Evolutionary conservation across 2,888 invertebrate species (phyloP).

Genomic region (Drosophila niveifrons): DNA sequence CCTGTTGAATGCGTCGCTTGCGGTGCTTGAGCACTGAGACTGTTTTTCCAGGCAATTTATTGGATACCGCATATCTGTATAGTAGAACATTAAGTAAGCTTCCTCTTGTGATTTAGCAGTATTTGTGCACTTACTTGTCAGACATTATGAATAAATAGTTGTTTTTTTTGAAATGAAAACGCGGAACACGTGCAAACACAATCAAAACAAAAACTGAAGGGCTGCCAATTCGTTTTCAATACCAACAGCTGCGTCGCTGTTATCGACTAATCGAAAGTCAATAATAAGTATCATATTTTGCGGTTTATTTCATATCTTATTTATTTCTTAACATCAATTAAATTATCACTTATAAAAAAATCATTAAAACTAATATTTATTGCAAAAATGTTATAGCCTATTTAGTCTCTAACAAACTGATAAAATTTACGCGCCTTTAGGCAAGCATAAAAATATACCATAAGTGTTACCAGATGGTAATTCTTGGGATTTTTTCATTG

Average conservation of each 20-base stretch:
- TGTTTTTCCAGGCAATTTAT: conserved; percentile 85
- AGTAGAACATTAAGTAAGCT: background rate
- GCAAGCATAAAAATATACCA: too few relatives aligned
- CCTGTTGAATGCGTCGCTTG: conserved; percentile 83
- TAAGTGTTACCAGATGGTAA: too few relatives aligned
- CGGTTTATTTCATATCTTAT: background rate
- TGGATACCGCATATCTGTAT: conserved; percentile 84
- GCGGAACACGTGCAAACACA: conserved; percentile 66
- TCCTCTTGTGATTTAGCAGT: background rate
- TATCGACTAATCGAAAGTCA: conserved; percentile 12
- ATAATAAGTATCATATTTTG: background rate
- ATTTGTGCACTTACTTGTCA: conserved; percentile 76
- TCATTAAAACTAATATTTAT: too few relatives aligned
- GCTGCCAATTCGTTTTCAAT: conserved; percentile 29
- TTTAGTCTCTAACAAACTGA: too few relatives aligned
- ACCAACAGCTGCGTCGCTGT: conserved; percentile 17
- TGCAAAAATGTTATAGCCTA: too few relatives aligned
- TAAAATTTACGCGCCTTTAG: too few relatives aligned
- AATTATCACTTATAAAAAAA: too few relatives aligned
- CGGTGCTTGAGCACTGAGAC: conserved; percentile 85
- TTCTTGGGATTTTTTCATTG: too few relatives aligned
- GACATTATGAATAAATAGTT: conserved; percentile 70
- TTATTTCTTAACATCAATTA: background rate
- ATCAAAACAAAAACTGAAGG: conserved; percentile 74
- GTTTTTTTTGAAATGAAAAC: conserved; percentile 31